Base-by-base conservation (phyloP, 2,888 invertebrate species). In the Timandra comae region DNA sequence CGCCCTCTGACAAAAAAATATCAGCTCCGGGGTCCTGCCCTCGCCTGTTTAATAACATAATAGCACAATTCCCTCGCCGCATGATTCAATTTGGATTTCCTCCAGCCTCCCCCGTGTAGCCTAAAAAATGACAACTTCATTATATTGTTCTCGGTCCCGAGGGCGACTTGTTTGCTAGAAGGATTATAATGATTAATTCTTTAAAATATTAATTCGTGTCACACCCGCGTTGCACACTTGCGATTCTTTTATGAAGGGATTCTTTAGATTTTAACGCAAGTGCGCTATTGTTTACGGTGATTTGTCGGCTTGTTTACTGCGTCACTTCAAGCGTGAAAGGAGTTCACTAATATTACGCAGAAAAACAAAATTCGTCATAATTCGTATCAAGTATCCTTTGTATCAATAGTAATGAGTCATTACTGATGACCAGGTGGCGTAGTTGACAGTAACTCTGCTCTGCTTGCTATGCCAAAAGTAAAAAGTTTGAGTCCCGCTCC, bases 41-140 rank as follows among this genome's bases (percentile, higher is more conserved):
- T 82, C 73, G 76, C 65, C 81, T 86, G 81, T 86, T 88, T 88
- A 88, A 89, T 88, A 87, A 88, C 88, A 89, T 88, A 89, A 89
- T 88, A 87, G 88, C 87, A 88, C 88, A 89, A 88, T 89, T 88
- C 86, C 86, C 88, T 84, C 85, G 88, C 86, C 86, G 82, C 87
- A 87, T 87, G 86, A 89, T 89, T 89, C 89, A 89, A 89, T 89
- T 89, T 89, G 85, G 88, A 88, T 88, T 89, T 89, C 80, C 84
- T 84, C 76, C 82, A 81, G 79, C 81, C 77, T 82, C 82, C 84
- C 81, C 62, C 61, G 74, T 70, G 76, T 68, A 63, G 77, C 58
- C 84, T 82, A 85, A 85, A 85, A 85, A 85, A 85, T 85, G 84
- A 85, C 85, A 85, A 85, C 84, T 85, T 85, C 85, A 85, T 85